Percentiles rank a stretch among this genome's conserved stretches.
phyloP scores from a whole-genome alignment of 2,797 vertebrate genomes.

The Ctenopoma multispine region DNA sequence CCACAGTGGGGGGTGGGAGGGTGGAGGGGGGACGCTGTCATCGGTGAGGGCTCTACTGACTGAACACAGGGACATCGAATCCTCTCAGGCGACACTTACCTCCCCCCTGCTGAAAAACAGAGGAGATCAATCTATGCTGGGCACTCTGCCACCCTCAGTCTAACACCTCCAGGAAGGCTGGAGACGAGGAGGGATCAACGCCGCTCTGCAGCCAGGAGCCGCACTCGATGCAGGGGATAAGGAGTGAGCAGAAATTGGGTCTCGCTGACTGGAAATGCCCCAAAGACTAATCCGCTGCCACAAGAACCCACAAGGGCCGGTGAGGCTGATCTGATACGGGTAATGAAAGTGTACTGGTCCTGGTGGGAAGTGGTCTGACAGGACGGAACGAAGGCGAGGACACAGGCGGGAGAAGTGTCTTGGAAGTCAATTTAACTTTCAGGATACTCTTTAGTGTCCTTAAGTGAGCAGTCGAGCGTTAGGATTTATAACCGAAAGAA shows the following conservation, averaged over 20 bases:
- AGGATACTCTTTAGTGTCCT: neutral
- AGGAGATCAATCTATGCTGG: slow-evolving; percentile 44
- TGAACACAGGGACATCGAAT: slow-evolving; percentile 28
- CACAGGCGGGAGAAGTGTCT: neutral
- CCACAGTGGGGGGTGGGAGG: neutral
- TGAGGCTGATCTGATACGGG: slow-evolving; percentile 47
- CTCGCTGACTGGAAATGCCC: slow-evolving; percentile 42
- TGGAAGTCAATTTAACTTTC: slow-evolving; percentile 43
- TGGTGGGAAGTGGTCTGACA: slow-evolving; percentile 7
- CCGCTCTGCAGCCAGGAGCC: slow-evolving; percentile 33
- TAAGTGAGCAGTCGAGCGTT: neutral
- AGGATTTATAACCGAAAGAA: too few species aligned
- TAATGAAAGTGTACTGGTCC: slow-evolving; percentile 37
- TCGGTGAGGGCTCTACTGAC: slow-evolving; percentile 30
- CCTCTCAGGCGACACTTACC: slow-evolving; percentile 28
- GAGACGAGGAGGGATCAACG: slow-evolving; percentile 20
- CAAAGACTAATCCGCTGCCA: slow-evolving; percentile 43
- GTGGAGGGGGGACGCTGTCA: too few species aligned
- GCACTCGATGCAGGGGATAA: slow-evolving; percentile 40
- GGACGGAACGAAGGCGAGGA: slow-evolving; percentile 6
- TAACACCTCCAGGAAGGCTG: slow-evolving; percentile 26
- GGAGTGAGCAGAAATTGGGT: slow-evolving; percentile 28
- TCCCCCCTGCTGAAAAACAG: neutral
- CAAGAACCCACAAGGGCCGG: neutral
- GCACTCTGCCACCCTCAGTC: slow-evolving; percentile 40